Percentiles rank a stretch among this genome's conserved stretches.
Evolutionary conservation across 2,888 invertebrate genomes (phyloP).

Genomic region (Chrysina gloriosa): DNA sequence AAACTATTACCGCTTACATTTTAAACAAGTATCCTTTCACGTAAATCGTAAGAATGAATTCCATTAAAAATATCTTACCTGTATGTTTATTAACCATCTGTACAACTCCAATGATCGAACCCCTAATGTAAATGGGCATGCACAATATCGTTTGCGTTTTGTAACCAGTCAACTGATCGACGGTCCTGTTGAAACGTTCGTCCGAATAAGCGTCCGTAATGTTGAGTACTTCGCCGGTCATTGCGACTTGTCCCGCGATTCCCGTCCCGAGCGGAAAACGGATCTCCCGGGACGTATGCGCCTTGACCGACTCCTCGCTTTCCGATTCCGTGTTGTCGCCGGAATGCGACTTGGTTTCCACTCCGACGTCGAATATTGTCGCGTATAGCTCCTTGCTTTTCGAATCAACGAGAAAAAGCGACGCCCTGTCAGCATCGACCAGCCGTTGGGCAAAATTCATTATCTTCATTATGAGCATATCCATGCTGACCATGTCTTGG

Average conservation of each 20-base stretch:
- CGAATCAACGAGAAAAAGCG: conserved; percentile 82
- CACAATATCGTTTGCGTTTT: conserved; percentile 82
- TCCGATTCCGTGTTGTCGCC: conserved; percentile 51
- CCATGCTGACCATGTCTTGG: conserved; percentile 88
- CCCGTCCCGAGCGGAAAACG: conserved; percentile 82
- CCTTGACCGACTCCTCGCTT: conserved; percentile 49
- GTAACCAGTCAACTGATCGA: conserved; percentile 76
- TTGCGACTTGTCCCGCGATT: conserved; percentile 81
- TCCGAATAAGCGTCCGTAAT: conserved; percentile 87
- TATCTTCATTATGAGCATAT: conserved; percentile 83
- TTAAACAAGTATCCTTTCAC: no score
- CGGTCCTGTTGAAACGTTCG: conserved; percentile 77
- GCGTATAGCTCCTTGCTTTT: conserved; percentile 82
- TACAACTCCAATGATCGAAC: conserved; percentile 82
- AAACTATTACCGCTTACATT: no score
- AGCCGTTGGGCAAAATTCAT: conserved; percentile 85
- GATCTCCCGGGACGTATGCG: conserved; percentile 68
- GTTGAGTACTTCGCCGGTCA: conserved; percentile 82
- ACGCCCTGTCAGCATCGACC: conserved; percentile 86
- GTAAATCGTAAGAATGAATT: no score
- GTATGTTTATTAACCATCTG: conserved; percentile 84
- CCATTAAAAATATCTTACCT: no score
- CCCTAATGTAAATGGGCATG: conserved; percentile 87
- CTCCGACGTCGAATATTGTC: conserved; percentile 80
- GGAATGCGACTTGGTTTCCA: conserved; percentile 57